Evolutionary conservation across 2,113 vertebrate species (phyloP).

Genomic region (Nematolebias whitei): DNA sequence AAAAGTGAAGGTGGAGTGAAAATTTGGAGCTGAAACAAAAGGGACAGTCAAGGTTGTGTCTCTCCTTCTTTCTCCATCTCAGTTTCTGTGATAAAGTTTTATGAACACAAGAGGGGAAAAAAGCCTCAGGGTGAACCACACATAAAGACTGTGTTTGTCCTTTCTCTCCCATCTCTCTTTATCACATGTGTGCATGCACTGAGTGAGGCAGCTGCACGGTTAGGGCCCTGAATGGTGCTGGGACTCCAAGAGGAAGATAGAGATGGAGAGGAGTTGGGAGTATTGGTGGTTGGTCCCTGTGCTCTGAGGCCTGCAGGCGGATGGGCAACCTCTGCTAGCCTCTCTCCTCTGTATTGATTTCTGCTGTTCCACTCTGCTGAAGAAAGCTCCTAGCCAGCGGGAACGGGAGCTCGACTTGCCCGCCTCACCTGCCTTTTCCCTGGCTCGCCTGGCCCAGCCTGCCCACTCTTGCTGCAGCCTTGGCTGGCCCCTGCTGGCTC

Average conservation of each 20-base stretch:
- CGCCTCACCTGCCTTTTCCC: slow-evolving; percentile 77
- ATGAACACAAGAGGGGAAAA: slow-evolving; percentile 63
- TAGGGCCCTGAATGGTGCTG: slow-evolving; percentile 65
- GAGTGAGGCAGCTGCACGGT: slow-evolving; percentile 68
- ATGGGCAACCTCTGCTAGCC: slow-evolving; percentile 82
- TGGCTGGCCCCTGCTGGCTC: slow-evolving; percentile 75
- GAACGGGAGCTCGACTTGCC: slow-evolving; percentile 75
- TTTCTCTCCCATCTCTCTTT: slow-evolving; percentile 39
- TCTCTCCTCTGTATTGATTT: slow-evolving; percentile 84
- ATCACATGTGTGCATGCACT: slow-evolving; percentile 45
- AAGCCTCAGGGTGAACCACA: slow-evolving; percentile 76
- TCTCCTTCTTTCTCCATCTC: slow-evolving; percentile 50
- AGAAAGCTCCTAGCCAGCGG: slow-evolving; percentile 79
- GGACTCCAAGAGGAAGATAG: slow-evolving; percentile 67
- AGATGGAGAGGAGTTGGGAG: slow-evolving; percentile 68
- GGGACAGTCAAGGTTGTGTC: slow-evolving; percentile 68
- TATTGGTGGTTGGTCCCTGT: slow-evolving; percentile 74
- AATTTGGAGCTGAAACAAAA: slow-evolving; percentile 58
- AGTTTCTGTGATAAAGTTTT: slow-evolving; percentile 78
- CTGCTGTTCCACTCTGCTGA: slow-evolving; percentile 71
- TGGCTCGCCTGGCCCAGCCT: slow-evolving; percentile 74
- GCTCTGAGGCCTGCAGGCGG: slow-evolving; percentile 76
- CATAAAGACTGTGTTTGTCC: slow-evolving; percentile 63
- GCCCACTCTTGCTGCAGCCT: slow-evolving; percentile 72
- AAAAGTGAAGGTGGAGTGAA: slow-evolving; percentile 64